A percentile compares a stretch with the other conserved stretches of the same genome.
Conservation (phyloP, 2,888 invertebrate genomes). For the Cephus sareptanus region DNA sequence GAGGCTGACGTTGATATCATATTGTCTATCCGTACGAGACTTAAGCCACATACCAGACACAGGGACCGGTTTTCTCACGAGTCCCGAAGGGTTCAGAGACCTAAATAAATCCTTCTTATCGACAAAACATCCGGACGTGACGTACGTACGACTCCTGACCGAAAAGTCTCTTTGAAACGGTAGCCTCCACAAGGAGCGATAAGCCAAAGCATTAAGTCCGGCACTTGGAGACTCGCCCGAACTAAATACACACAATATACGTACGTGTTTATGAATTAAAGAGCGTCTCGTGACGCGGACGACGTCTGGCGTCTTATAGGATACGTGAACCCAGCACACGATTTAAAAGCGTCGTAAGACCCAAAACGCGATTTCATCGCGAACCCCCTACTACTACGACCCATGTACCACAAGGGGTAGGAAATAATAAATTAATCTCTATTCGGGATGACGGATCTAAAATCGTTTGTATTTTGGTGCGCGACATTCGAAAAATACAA, state of each 20-base stretch:
- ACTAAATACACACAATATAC: not conserved
- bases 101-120: slow-evolving; percentile 25
- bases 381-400: too few species aligned
- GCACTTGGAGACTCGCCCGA: not conserved
- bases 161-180: not conserved
- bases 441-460: not conserved
- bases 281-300: slow-evolving; percentile 42
- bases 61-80: slow-evolving; percentile 29
- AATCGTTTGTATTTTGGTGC: too few species aligned
- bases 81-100: slow-evolving; percentile 27
- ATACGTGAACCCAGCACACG: slow-evolving; percentile 33
- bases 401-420: not conserved
- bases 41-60: slow-evolving; percentile 19
- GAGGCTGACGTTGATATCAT: not conserved
- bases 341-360: not conserved
- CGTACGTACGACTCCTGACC: not conserved
- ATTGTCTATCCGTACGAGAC: not conserved
- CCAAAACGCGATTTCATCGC: not conserved
- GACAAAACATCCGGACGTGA: slow-evolving; percentile 21
- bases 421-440: not conserved
- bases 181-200: not conserved
- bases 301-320: slow-evolving; percentile 56
- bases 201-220: not conserved
- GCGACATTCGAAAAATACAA: not conserved
- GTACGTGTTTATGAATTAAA: slow-evolving; percentile 30